Evolutionary conservation across 2,797 vertebrate species (phyloP).

Genomic region (Botia almorhae): DNA sequence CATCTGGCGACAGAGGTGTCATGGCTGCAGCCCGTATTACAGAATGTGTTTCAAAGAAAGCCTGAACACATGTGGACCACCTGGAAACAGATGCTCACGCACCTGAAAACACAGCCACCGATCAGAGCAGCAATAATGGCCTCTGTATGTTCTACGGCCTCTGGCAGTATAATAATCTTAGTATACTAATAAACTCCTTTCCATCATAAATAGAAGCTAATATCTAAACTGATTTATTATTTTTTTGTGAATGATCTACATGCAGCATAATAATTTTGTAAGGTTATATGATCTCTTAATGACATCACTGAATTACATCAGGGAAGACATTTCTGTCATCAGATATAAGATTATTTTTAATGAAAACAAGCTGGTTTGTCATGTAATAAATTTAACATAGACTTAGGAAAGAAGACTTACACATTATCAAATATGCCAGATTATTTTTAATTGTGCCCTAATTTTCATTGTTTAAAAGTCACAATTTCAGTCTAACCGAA

Average conservation of each 20-base stretch:
- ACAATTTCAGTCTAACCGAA: not conserved
- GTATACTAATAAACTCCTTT: not conserved
- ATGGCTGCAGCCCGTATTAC: slow-evolving; percentile 15
- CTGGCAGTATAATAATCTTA: too few relatives aligned
- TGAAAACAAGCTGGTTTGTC: not conserved
- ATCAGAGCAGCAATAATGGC: slow-evolving; percentile 20
- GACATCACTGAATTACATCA: not conserved
- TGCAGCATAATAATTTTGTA: too few relatives aligned
- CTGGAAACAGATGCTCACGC: slow-evolving; percentile 37
- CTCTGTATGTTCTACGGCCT: not conserved
- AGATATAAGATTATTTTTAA: too few relatives aligned
- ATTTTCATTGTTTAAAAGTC: not conserved
- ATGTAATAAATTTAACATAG: not conserved
- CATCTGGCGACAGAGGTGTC: slow-evolving; percentile 40
- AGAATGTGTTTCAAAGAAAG: slow-evolving; percentile 31
- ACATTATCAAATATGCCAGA: not conserved
- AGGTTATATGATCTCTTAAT: not conserved
- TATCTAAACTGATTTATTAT: not conserved
- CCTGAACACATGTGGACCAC: slow-evolving; percentile 42
- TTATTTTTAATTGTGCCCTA: not conserved
- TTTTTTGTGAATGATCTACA: not conserved
- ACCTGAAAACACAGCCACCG: slow-evolving; percentile 37
- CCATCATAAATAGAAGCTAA: not conserved
- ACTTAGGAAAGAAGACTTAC: not conserved
- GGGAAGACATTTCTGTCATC: not conserved